Base-by-base conservation (phyloP, 2,797 vertebrate genomes). In the Chrysocyon brachyurus region DNA sequence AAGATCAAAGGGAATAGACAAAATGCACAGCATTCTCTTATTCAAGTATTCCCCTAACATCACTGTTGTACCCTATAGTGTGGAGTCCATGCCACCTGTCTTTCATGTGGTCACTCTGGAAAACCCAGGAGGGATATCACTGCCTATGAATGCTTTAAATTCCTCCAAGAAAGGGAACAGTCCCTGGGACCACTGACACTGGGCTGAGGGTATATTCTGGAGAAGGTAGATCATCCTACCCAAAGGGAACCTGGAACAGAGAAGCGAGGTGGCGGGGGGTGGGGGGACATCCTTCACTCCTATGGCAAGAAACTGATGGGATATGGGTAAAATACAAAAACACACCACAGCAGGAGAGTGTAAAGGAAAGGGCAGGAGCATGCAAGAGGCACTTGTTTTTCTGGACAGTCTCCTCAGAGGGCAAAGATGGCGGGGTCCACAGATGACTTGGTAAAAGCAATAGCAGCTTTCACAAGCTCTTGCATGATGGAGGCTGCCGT, bases 361-460 rank as follows among this genome's bases (percentile, higher is more conserved):
- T 54, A 24, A 72, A 59, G 83, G 33, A n/a, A 31, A 40, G 28
- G 6, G 5, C 68, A 24, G 40, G 0, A 59, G 31, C 24, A 26
- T 6, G 72, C 73, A 8, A 17, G 59, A 83, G 17, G 57, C 5
- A 17, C 46, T 79, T 85, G 12, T 84, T 87, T 61, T 72, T 9
- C 57, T 22, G 16, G 31, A 16, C 0, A 3, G 22, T 11, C 4
- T 72, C 15, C 22, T 98, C 75, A 98, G 1, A 82, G 31, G 3
- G 19, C 59, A 36, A 98, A 97, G n/a, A 97, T 1, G 0, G 70
- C 59, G n/a, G 90, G 94, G 31, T 97, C 83, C 59, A 96, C 96
- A 1, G 95, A 91, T 2, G 95, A 88, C 28, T 97, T 96, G 73
- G 97, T 36, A 1, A 98, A 72, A n/a, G 9, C 12, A 21, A 86